These are phyloP conservation scores for Cotesia glomerata DNA, from an alignment of 1,140 invertebrate genomes.

Conservation along the genomic window DNA sequence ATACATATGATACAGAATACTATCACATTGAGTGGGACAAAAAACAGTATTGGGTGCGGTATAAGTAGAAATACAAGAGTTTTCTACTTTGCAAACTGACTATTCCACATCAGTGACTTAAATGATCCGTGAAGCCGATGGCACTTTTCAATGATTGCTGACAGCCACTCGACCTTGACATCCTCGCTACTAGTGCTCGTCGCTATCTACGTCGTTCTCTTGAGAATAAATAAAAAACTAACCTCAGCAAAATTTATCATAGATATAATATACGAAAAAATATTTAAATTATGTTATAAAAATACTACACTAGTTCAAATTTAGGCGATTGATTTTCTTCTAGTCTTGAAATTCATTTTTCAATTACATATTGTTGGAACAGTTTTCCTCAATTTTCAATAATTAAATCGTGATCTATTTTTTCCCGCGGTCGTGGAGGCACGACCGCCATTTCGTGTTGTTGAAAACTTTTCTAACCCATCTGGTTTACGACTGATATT, in stretches of 20 bases:
- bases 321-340: no score
- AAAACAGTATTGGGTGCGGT: no score
- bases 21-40: not conserved
- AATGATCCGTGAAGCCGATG: not conserved
- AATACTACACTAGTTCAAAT: not conserved
- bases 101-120: slow-evolving; percentile 7
- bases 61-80: not conserved
- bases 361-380: not conserved
- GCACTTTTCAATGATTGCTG: not conserved
- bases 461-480: no score
- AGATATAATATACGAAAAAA: no score
- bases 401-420: no score
- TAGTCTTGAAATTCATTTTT: no score
- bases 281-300: not conserved
- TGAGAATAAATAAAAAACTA: not conserved
- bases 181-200: not conserved
- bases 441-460: no score
- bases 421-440: no score
- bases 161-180: not conserved
- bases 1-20: not conserved
- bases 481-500: no score
- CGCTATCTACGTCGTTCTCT: not conserved
- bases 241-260: not conserved
- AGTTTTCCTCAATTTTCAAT: not conserved
- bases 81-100: not conserved